Evolutionary conservation across 2,113 vertebrate species (phyloP), one percentile per base, ranked within the genome.

Genomic region (Rana temporaria): DNA sequence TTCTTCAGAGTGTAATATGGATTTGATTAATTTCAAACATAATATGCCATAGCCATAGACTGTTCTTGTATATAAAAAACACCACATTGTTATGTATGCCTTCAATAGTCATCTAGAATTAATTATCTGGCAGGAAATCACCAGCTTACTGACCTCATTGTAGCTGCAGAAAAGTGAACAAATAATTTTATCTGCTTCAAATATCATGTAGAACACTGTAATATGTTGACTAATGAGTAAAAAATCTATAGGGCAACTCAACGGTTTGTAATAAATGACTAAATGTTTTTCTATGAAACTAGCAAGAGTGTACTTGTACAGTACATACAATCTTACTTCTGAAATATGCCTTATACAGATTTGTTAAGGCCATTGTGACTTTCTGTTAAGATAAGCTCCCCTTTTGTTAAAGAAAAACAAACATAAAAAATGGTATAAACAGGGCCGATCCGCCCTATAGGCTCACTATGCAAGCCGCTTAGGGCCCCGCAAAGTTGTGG

Each of bases 11-110:
- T 0, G 0, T 83, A 84, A 67, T 80, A 84, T 84, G 32, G 70
- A 86, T 85, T 48, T 17, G 17, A 14, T 72, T 79, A 73, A 70
- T 30, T 8, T 85, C 70, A 66, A 22, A 71, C 67, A 75, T 72
- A 62, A 66, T 66, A 62, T n/a, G 8, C 81, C 85, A 53, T 60
- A 74, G 78, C 78, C 79, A 85, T 14, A 74, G 38, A 65, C 0
- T 56, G 59, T 77, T 68, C 64, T 32, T 60, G 52, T 83, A 22
- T 69, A 76, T 32, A 30, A 70, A 42, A 30, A 30, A 30, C 84
- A 88, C 57, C n/a, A 26, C 55, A 68, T 7, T 69, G 64, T 30
- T 38, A n/a, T 59, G 17, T 56, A 48, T 60, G 53, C 38, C 53
- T 68, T 55, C 52, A 79, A 38, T 68, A 38, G 77, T 62, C 60